Percentiles rank a stretch among this genome's conserved stretches.
Conservation (phyloP, 92 coral and sea anemone species). For the Anthopleura xanthogrammica region DNA sequence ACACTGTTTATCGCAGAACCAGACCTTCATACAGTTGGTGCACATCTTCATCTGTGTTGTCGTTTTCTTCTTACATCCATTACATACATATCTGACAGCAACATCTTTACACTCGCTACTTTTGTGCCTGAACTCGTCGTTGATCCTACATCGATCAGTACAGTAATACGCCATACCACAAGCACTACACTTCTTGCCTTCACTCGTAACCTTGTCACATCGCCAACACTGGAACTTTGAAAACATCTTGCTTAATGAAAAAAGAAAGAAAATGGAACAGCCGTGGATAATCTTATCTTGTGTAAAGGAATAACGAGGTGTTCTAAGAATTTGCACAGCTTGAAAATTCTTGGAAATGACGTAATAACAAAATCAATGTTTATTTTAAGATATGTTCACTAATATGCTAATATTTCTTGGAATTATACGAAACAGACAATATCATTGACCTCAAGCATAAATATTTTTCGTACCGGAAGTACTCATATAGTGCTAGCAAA, state of each 20-base stretch:
- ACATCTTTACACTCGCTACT: conserved; percentile 42
- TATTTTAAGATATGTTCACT: no score
- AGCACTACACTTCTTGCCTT: conserved; percentile 42
- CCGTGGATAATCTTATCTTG: background rate
- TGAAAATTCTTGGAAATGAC: no score
- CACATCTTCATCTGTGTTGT: conserved; percentile 31
- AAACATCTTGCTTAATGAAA: background rate
- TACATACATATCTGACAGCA: conserved; percentile 29
- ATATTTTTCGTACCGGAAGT: no score
- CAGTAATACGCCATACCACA: conserved; percentile 65
- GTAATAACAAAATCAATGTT: no score
- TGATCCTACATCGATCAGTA: conserved; percentile 45
- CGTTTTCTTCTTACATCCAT: conserved; percentile 29
- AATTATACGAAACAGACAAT: no score
- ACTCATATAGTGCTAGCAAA: no score
- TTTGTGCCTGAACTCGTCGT: conserved; percentile 56
- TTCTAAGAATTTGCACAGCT: no score
- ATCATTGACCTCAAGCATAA: no score
- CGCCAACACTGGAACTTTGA: conserved; percentile 32
- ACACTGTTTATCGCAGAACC: conserved; percentile 37
- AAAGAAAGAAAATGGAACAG: background rate
- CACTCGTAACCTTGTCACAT: conserved; percentile 35
- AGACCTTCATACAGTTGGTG: conserved; percentile 26
- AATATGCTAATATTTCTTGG: no score
- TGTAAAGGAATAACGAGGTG: background rate